Evolutionary conservation across 1,140 invertebrate species (phyloP).

Genomic region (Saxidomus purpurata): DNA sequence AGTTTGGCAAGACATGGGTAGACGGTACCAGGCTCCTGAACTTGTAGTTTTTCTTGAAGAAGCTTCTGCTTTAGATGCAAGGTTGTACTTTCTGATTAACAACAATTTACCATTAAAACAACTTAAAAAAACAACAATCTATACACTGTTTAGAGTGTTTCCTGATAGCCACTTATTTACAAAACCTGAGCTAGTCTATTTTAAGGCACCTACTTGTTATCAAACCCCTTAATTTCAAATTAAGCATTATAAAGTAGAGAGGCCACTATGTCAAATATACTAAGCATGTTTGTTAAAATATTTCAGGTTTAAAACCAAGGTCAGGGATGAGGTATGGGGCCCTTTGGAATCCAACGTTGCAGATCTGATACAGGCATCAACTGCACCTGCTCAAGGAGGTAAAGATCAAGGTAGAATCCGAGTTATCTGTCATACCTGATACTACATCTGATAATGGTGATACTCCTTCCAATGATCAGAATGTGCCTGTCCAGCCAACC

Average conservation of each 20-base stretch:
- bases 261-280: background rate
- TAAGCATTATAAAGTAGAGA: background rate
- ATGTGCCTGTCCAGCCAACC: background rate
- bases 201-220: background rate
- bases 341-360: background rate
- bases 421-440: too few species aligned
- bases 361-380: background rate
- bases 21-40: background rate
- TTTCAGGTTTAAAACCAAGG: background rate
- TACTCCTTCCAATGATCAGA: too few species aligned
- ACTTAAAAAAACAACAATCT: background rate
- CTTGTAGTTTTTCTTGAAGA: conserved; percentile 3
- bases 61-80: background rate
- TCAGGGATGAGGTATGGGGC: background rate
- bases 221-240: background rate
- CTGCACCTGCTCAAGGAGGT: background rate
- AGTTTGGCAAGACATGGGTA: conserved; percentile 8
- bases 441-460: too few species aligned
- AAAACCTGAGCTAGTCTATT: background rate
- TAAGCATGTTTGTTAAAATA: background rate
- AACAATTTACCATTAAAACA: background rate
- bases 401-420: too few species aligned
- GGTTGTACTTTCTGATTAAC: background rate
- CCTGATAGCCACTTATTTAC: background rate
- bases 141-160: background rate